Percentiles rank a stretch among this genome's conserved stretches.
Conservation (phyloP, 2,797 vertebrate genomes). For the Anas bahamensis region DNA sequence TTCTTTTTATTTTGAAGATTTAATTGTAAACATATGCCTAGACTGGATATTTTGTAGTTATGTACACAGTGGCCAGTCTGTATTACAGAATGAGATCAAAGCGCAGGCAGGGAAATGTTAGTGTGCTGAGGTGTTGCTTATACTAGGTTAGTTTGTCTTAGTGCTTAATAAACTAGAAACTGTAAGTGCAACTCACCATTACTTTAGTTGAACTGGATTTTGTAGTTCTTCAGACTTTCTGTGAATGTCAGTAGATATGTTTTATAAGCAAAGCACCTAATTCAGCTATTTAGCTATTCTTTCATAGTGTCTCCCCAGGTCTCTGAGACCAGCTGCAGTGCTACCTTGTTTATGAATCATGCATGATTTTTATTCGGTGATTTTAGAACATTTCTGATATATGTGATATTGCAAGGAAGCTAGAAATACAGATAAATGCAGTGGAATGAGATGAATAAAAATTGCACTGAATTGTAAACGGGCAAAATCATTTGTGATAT, state of each 20-base stretch:
- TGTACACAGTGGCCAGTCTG: background rate
- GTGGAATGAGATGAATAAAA: background rate
- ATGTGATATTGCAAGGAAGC: background rate
- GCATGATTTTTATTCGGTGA: background rate
- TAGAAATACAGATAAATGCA: background rate
- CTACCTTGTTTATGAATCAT: fast-evolving
- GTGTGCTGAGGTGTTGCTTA: background rate
- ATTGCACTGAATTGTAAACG: background rate
- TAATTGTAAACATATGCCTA: conserved; percentile 56
- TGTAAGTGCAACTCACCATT: background rate
- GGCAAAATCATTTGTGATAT: background rate
- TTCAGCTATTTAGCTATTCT: background rate
- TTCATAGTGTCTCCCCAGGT: background rate
- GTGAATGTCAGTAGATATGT: background rate
- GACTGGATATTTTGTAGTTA: conserved; percentile 20
- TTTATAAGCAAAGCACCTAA: background rate
- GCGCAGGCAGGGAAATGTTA: background rate
- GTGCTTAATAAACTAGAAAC: background rate
- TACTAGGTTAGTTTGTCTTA: background rate
- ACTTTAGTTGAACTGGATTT: background rate
- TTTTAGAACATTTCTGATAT: background rate
- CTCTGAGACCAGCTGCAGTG: background rate
- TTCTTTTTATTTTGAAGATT: conserved; percentile 44
- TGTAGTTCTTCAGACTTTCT: background rate
- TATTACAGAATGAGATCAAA: conserved; percentile 12